Evolutionary conservation across 2,888 invertebrate genomes (phyloP).

Genomic region (Pachydiplax longipennis): DNA sequence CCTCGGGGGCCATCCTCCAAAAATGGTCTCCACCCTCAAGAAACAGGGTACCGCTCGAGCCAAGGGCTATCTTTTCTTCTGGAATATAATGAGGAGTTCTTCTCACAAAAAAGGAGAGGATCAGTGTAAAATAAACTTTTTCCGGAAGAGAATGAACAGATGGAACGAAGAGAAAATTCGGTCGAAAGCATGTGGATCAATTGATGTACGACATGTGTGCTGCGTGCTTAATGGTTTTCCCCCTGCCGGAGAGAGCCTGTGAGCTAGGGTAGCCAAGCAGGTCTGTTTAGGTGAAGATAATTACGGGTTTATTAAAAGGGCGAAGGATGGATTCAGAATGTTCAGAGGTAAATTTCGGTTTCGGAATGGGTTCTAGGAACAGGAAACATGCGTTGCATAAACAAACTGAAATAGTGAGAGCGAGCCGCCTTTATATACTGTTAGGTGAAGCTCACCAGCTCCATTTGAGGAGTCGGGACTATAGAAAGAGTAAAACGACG

Average conservation of each 20-base stretch:
- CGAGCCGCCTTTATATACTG: not conserved
- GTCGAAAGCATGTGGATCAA: not conserved
- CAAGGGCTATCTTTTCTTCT: not conserved
- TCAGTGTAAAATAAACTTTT: not conserved
- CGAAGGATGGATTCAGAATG: not conserved
- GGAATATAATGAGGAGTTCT: constrained; percentile 24
- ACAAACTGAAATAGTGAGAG: not conserved
- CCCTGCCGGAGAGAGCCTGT: not conserved
- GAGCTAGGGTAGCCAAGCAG: not conserved
- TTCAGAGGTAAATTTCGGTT: not conserved
- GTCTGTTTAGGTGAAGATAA: constrained; percentile 3
- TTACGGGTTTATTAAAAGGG: not conserved
- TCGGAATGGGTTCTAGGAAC: not conserved
- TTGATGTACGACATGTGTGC: not conserved
- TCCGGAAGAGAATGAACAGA: not conserved
- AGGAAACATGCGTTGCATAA: not conserved
- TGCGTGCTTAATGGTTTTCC: not conserved
- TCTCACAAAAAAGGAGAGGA: not conserved
- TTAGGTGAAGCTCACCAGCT: not conserved
- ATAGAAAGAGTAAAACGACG: not conserved
- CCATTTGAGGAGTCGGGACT: not conserved
- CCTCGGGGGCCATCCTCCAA: not conserved
- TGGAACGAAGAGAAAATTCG: not conserved
- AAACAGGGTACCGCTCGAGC: not conserved
- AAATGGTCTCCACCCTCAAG: not conserved